These are phyloP conservation scores for Camelus bactrianus DNA, from an alignment of 2,113 vertebrate species.

Conservation along the genomic window DNA sequence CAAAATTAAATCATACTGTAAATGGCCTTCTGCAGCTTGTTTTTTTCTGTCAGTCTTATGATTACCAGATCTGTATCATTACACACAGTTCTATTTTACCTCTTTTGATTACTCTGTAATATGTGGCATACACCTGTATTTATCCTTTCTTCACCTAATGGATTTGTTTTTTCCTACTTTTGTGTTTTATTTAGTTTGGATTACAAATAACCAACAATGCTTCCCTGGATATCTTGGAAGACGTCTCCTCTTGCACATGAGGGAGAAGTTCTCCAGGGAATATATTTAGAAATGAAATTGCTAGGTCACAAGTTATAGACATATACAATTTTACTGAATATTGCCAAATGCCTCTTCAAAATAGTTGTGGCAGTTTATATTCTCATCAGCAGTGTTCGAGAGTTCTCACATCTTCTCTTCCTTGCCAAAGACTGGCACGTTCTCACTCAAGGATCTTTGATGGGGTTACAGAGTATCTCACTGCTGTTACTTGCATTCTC, in stretches of 20 bases:
- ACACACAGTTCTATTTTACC: not conserved
- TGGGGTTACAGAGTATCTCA: not conserved
- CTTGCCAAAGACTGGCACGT: not conserved
- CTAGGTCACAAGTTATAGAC: not conserved
- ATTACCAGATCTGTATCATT: not conserved
- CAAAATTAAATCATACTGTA: not conserved
- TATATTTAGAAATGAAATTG: not conserved
- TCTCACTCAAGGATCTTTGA: not conserved
- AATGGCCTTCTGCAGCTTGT: not conserved
- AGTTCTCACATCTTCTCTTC: not conserved
- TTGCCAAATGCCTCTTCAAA: slow-evolving; percentile 19
- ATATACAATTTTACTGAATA: not conserved
- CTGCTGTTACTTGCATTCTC: not conserved
- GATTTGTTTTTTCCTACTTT: not conserved
- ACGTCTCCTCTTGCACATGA: not conserved
- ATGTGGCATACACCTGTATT: not conserved
- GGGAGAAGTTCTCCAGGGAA: not conserved
- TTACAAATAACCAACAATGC: not conserved
- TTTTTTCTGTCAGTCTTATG: not conserved
- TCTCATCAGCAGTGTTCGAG: not conserved
- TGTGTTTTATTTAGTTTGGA: not conserved
- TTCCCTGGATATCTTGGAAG: not conserved
- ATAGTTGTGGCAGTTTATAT: slow-evolving; percentile 23
- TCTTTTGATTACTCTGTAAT: not conserved
- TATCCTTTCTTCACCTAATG: not conserved